Evolutionary conservation across 2,113 vertebrate genomes (phyloP).

Genomic region (Macrotis lagotis): DNA sequence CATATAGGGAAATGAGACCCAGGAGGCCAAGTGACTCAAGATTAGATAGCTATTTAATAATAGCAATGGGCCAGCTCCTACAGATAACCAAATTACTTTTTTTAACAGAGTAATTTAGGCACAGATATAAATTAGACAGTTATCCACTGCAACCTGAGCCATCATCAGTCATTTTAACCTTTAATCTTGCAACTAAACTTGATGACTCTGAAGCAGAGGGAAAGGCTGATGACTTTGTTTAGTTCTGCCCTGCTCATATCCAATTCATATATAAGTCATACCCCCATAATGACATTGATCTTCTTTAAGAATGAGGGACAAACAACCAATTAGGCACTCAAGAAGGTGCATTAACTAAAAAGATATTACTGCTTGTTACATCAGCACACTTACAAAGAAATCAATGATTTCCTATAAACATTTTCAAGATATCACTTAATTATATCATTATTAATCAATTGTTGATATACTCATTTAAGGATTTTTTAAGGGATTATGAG

Average conservation of each 20-base stretch:
- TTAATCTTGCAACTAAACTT: no score
- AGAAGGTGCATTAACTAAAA: neutral
- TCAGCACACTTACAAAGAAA: neutral
- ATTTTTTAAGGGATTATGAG: neutral
- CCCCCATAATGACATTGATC: no score
- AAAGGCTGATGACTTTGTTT: no score
- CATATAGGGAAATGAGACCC: neutral
- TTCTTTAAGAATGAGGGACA: no score
- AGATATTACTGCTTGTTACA: neutral
- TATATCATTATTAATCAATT: neutral
- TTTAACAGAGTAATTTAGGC: neutral
- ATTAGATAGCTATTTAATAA: neutral
- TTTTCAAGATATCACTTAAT: neutral
- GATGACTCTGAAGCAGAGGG: no score
- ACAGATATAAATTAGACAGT: neutral
- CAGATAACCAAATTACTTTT: neutral
- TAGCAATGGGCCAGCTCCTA: neutral
- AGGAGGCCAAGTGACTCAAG: neutral
- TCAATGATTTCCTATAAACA: neutral
- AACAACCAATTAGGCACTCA: neutral
- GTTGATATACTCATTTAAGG: neutral
- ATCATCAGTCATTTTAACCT: no score
- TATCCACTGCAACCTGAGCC: no score
- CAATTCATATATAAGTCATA: no score
- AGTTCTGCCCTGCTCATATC: no score